Evolutionary conservation across 2,888 invertebrate genomes (phyloP).

Genomic region (Drosophila quasianomalipes): DNA sequence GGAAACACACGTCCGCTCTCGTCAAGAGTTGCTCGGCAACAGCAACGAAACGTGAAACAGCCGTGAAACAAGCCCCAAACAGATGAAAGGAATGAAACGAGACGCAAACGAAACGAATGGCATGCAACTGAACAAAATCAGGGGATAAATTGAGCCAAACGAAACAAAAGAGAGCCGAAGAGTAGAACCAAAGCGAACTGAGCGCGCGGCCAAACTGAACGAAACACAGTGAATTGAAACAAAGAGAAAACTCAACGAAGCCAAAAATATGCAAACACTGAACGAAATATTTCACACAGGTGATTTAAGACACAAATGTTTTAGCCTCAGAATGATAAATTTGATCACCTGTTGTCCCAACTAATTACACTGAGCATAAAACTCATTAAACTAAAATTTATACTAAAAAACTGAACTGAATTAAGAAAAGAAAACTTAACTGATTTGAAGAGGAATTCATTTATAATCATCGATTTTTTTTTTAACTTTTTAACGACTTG

Average conservation of each 20-base stretch:
- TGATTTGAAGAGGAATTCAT: neutral
- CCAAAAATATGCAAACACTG: neutral
- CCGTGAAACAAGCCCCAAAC: constrained; percentile 9
- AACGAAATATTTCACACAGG: constrained; percentile 19
- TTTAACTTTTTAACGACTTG: neutral
- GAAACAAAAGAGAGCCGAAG: constrained; percentile 43
- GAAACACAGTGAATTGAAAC: constrained; percentile 25
- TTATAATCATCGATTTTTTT: neutral
- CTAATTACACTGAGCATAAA: neutral
- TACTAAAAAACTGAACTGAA: neutral
- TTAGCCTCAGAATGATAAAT: neutral
- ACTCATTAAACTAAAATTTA: neutral
- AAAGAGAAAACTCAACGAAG: constrained; percentile 37
- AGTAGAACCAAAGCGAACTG: constrained; percentile 2
- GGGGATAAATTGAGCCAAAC: constrained; percentile 14
- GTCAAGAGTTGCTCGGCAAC: constrained; percentile 64
- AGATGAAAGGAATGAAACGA: constrained; percentile 25
- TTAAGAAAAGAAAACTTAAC: neutral
- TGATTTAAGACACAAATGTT: constrained; percentile 3
- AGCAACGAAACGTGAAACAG: constrained; percentile 39
- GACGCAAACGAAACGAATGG: constrained; percentile 8
- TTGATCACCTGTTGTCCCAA: constrained; percentile 6
- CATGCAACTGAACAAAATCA: constrained; percentile 8
- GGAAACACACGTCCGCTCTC: constrained; percentile 49
- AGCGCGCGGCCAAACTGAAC: neutral